Evolutionary conservation across 2,113 vertebrate species (phyloP).

Genomic region (Lanius collurio): DNA sequence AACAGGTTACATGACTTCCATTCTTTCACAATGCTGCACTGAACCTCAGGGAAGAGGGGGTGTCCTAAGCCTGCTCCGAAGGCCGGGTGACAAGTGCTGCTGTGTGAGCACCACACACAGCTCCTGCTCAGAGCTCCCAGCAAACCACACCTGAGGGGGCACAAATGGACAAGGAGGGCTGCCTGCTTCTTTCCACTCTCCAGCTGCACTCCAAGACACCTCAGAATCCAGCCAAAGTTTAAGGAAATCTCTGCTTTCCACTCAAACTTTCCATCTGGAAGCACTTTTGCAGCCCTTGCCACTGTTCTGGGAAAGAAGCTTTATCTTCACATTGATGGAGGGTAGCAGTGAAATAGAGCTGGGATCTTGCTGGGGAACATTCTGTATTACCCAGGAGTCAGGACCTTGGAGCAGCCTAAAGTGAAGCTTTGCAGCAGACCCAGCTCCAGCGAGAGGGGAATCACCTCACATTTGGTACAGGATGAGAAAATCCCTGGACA

Average conservation of each 20-base stretch:
- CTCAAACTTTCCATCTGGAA: not conserved
- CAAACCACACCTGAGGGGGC: not conserved
- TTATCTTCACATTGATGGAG: not conserved
- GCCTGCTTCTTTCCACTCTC: not conserved
- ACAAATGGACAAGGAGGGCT: not conserved
- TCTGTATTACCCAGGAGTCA: not conserved
- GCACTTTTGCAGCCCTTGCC: not conserved
- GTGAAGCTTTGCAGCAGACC: not conserved
- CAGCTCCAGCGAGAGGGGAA: not conserved
- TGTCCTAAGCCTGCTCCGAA: not conserved
- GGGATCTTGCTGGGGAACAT: fast-evolving
- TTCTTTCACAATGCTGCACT: not conserved
- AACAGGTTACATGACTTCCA: not conserved
- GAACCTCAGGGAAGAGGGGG: not conserved
- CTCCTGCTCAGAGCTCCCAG: not conserved
- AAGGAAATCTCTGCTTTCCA: not conserved
- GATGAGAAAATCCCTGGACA: not conserved
- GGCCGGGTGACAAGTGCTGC: not conserved
- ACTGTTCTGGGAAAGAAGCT: not conserved
- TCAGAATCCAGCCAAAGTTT: not conserved
- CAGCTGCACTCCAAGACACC: not conserved
- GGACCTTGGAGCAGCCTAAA: not conserved
- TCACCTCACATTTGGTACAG: not conserved
- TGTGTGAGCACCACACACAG: not conserved
- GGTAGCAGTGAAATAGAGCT: not conserved